Evolutionary conservation across 2,888 invertebrate species (phyloP).

Genomic region (Pelosia muscerda): DNA sequence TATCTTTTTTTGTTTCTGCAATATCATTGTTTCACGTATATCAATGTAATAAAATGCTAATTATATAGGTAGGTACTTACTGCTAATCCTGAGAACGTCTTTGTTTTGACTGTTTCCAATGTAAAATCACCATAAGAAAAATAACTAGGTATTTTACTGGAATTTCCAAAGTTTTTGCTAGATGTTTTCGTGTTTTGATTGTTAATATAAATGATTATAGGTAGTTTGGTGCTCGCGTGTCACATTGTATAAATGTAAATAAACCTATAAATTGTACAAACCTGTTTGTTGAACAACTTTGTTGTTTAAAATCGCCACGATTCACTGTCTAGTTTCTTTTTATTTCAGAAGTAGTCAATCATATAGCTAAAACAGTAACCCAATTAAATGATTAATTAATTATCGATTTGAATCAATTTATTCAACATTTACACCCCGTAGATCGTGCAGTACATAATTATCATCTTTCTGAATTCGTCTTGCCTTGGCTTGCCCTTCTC

Average conservation of each 20-base stretch:
- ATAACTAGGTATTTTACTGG: conserved; percentile 1
- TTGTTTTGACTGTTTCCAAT: conserved; percentile 9
- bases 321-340: neutral
- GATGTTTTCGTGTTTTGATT: conserved; percentile 10
- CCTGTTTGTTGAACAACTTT: neutral
- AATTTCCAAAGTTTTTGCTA: neutral
- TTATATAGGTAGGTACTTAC: neutral
- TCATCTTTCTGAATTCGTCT: neutral
- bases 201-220: conserved; percentile 2
- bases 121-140: conserved; percentile 1
- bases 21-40: neutral
- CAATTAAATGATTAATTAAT: neutral
- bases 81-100: conserved; percentile 4
- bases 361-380: neutral
- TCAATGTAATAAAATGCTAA: neutral
- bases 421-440: neutral
- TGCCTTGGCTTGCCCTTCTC: too few relatives aligned
- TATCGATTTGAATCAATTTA: neutral
- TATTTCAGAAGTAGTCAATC: too few relatives aligned
- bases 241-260: conserved; percentile 15
- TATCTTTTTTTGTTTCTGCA: neutral
- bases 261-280: conserved; percentile 6
- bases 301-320: neutral
- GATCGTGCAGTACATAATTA: neutral
- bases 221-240: conserved; percentile 5